These are phyloP conservation scores for Seriola quinqueradiata DNA, from an alignment of 2,113 vertebrate species.

Conservation along the genomic window DNA sequence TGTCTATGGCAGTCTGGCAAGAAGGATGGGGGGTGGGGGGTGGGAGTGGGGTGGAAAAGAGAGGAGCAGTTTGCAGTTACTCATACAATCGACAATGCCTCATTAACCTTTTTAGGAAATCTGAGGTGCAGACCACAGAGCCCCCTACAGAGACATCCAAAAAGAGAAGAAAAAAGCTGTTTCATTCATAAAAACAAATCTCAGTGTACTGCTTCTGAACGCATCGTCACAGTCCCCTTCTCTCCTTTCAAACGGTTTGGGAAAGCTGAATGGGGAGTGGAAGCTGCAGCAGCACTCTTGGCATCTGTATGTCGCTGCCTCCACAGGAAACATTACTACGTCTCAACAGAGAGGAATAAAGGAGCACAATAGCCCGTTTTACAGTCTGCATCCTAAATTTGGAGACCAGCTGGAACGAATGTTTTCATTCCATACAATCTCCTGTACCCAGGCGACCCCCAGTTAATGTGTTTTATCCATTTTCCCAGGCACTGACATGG, in stretches of 20 bases:
- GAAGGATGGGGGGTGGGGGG: not conserved
- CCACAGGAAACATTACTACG: constrained; percentile 31
- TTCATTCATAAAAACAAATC: constrained; percentile 6
- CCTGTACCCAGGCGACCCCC: not conserved
- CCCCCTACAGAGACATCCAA: not conserved
- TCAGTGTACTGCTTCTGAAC: not conserved
- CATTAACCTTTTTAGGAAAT: not conserved
- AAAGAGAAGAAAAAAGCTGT: not conserved
- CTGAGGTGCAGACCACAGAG: not conserved
- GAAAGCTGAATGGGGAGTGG: constrained; percentile 13
- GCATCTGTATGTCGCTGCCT: constrained; percentile 25
- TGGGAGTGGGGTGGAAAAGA: not conserved
- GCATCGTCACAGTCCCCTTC: not conserved
- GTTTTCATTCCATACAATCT: constrained; percentile 23
- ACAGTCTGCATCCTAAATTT: constrained; percentile 12
- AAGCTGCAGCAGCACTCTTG: not conserved
- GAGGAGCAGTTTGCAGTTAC: constrained; percentile 10
- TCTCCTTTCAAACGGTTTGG: constrained; percentile 10
- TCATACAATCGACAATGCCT: not conserved
- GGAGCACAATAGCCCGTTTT: constrained; percentile 18
- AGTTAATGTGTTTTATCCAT: not conserved
- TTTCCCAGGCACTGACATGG: not conserved
- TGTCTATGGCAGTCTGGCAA: constrained; percentile 84
- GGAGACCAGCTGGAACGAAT: constrained; percentile 32
- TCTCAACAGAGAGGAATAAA: constrained; percentile 46